Base-by-base conservation (phyloP, 2,888 invertebrate genomes). In the Gandaritis pyraliata region DNA sequence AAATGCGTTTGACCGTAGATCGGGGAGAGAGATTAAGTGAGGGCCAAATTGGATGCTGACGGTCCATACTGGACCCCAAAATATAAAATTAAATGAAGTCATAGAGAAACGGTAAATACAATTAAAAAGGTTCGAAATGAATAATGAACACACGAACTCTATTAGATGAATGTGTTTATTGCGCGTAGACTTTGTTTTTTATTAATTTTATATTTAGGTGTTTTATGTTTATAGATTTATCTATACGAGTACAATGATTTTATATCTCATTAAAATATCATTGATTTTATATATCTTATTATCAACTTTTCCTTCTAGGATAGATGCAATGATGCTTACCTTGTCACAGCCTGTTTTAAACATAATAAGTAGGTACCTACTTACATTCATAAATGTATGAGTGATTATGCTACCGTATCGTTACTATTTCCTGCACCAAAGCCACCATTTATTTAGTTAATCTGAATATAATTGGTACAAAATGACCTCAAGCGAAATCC, bases 1-100 rank as follows among this genome's bases (percentile, higher is more conserved):
- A 89, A 91, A 89, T 88, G 85, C 90, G 86, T 88, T 89, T 91
- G 90, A 92, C 92, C 91, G 89, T 90, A 69, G 72, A 72, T 69
- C 72, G 70, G 74, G 81, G 85, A 38, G 61, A 66, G 82, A 85
- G 88, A 90, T 90, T 91, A 89, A 80, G 82, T 78, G 81, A 79
- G 72, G 72, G 70, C 75, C 78, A 84, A 87, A 89, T 86, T 88
- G 79, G 85, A 89, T 86, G 81, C 82, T 79, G 73, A 73, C 77
- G 82, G 78, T 48, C 78, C 80, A 78, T 78, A 78, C 72, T 72
- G 78, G 70, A 76, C 78, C 82, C 74, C 69, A 78, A 82, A 82
- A 78, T 81, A 81, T 43, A 43, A 46, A 46, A 30, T 30, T 79
- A 81, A 83, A 87, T 83, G 83, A 82, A 88, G 83, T 85, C 85